These are phyloP conservation scores for Caenorhabditis japonica DNA, from an alignment of 2,888 invertebrate genomes.

Conservation along the genomic window DNA sequence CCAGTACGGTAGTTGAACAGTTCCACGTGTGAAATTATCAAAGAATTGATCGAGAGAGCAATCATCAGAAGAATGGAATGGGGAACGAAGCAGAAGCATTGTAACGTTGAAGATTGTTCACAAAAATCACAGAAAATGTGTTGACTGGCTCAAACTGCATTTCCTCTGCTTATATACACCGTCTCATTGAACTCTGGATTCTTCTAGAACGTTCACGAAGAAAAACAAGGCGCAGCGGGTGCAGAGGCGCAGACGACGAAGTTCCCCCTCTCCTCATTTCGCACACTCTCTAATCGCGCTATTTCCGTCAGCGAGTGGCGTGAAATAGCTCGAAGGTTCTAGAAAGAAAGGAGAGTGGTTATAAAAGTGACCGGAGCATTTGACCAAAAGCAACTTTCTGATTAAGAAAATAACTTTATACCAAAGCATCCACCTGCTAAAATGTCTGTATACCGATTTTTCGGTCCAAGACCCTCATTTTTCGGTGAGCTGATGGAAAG, in stretches of 20 bases:
- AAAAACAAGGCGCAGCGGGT: neutral
- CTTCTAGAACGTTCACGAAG: constrained; percentile 9
- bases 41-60: constrained; percentile 8
- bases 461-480: constrained; percentile 16
- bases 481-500: constrained; percentile 25
- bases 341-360: constrained; percentile 12
- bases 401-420: neutral
- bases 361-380: constrained; percentile 5
- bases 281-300: constrained; percentile 1
- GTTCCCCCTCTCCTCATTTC: neutral
- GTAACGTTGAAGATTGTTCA: neutral
- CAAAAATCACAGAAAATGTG: constrained; percentile 7
- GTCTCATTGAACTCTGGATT: neutral
- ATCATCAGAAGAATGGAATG: constrained; percentile 5
- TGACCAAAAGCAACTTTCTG: neutral
- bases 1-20: constrained; percentile 26
- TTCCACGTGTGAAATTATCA: constrained; percentile 21
- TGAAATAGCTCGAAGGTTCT: constrained; percentile 17
- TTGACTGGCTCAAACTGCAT: neutral
- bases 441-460: constrained; percentile 37
- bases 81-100: constrained; percentile 28
- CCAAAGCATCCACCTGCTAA: no score
- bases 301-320: neutral
- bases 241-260: constrained; percentile 19
- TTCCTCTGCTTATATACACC: constrained; percentile 13